Percentiles rank a stretch among this genome's conserved stretches.
Evolutionary conservation across 1,140 invertebrate genomes (phyloP).

Genomic region (Eciton burchellii): DNA sequence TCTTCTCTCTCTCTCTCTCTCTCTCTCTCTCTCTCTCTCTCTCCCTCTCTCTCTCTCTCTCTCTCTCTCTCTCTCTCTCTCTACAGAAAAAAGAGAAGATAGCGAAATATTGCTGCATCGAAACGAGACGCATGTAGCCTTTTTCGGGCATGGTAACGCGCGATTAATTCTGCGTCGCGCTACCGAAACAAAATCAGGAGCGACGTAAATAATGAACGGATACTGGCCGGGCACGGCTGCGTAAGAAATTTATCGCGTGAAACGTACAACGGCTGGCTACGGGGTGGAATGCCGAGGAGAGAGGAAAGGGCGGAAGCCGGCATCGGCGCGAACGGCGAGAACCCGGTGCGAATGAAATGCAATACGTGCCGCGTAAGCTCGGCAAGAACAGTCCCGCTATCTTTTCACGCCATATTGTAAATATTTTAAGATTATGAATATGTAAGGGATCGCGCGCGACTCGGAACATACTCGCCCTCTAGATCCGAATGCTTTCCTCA

Average conservation of each 20-base stretch:
- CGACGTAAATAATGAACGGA: slow-evolving; percentile 43
- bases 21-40: no score
- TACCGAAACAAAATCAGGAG: slow-evolving; percentile 31
- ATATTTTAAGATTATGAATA: slow-evolving; percentile 28
- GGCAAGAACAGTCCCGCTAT: neutral
- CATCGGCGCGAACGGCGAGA: neutral
- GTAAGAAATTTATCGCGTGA: slow-evolving; percentile 28
- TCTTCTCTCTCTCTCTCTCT: no score
- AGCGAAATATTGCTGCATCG: neutral
- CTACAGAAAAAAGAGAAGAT: neutral
- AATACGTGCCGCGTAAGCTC: neutral
- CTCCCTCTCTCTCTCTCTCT: no score
- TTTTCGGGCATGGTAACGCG: neutral
- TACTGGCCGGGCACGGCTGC: neutral
- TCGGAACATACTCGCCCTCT: neutral
- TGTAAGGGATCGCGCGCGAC: neutral
- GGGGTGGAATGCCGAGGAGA: neutral
- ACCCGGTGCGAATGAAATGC: neutral
- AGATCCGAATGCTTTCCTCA: slow-evolving; percentile 9
- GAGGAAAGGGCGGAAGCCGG: neutral
- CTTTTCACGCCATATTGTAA: slow-evolving; percentile 5
- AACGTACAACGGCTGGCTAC: neutral
- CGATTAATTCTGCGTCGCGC: neutral
- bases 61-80: no score
- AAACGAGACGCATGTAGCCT: neutral